Percentiles rank a stretch among this genome's conserved stretches.
Evolutionary conservation across 1,140 invertebrate species (phyloP).

Genomic region (Macrosteles quadrilineatus): DNA sequence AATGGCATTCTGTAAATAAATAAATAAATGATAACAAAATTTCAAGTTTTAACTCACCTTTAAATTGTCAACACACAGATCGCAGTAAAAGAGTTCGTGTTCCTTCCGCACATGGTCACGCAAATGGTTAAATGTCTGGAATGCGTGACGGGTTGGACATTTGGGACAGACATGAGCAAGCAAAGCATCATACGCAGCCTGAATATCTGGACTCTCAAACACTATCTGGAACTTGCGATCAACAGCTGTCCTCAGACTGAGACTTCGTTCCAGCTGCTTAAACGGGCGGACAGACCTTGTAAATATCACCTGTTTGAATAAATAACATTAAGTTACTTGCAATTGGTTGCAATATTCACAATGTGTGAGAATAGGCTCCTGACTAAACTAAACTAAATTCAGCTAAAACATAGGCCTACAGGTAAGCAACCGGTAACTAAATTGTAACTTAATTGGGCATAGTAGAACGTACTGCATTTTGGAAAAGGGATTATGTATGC

Average conservation of each 20-base stretch:
- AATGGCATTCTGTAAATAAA: no score
- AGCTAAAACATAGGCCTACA: no score
- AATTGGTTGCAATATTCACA: no score
- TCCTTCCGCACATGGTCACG: constrained; percentile 81
- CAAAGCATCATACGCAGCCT: constrained; percentile 72
- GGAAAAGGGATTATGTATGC: no score
- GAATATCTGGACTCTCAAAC: constrained; percentile 72
- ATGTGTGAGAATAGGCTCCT: no score
- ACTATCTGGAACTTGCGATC: constrained; percentile 79
- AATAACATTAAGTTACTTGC: no score
- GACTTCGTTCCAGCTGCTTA: constrained; percentile 55
- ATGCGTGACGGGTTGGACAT: constrained; percentile 60
- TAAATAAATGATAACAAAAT: no score
- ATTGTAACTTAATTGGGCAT: no score
- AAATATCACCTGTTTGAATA: constrained; percentile 76
- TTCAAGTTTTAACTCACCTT: no score
- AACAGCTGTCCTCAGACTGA: constrained; percentile 53
- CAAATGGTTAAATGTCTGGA: constrained; percentile 72
- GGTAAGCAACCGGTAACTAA: no score
- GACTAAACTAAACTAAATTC: no score
- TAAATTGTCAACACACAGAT: constrained; percentile 88
- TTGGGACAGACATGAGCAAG: constrained; percentile 76
- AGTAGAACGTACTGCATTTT: no score
- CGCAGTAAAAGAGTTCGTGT: constrained; percentile 87
- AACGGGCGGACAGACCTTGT: constrained; percentile 62